These are phyloP conservation scores for Pomacea canaliculata DNA, from an alignment of 2,888 invertebrate genomes.

Conservation along the genomic window DNA sequence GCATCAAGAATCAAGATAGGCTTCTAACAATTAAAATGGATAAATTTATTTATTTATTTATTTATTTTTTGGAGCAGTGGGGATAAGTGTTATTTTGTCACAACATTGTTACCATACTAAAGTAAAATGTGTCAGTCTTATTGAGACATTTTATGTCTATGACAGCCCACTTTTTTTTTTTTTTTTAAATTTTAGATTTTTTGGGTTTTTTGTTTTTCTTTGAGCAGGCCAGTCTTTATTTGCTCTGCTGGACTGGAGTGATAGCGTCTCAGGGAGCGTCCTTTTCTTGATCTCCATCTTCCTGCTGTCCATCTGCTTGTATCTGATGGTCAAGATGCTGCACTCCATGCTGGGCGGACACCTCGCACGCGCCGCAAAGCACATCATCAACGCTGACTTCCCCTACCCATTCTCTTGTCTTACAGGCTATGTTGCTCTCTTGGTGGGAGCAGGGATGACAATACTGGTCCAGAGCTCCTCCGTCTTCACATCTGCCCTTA, in stretches of 20 bases:
- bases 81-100: too few relatives aligned
- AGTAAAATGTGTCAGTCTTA: too few relatives aligned
- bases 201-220: background rate
- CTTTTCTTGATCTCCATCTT: conserved; percentile 54
- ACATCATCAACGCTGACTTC: conserved; percentile 61
- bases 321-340: conserved; percentile 61
- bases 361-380: conserved; percentile 55
- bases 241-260: conserved; percentile 46
- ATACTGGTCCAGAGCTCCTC: conserved; percentile 64
- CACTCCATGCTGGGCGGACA: conserved; percentile 56
- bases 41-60: too few relatives aligned
- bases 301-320: conserved; percentile 54
- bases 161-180: too few relatives aligned
- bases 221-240: conserved; percentile 46
- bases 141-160: too few relatives aligned
- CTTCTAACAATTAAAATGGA: too few relatives aligned
- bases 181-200: too few relatives aligned
- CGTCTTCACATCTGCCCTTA: conserved; percentile 62
- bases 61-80: too few relatives aligned
- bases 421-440: conserved; percentile 60
- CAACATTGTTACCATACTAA: too few relatives aligned
- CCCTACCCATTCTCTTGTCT: conserved; percentile 54
- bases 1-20: too few relatives aligned
- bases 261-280: conserved; percentile 49
- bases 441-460: conserved; percentile 59